Evolutionary conservation across 2,113 vertebrate genomes (phyloP), one percentile per base, ranked within the genome.

Genomic region (Nerophis ophidion): DNA sequence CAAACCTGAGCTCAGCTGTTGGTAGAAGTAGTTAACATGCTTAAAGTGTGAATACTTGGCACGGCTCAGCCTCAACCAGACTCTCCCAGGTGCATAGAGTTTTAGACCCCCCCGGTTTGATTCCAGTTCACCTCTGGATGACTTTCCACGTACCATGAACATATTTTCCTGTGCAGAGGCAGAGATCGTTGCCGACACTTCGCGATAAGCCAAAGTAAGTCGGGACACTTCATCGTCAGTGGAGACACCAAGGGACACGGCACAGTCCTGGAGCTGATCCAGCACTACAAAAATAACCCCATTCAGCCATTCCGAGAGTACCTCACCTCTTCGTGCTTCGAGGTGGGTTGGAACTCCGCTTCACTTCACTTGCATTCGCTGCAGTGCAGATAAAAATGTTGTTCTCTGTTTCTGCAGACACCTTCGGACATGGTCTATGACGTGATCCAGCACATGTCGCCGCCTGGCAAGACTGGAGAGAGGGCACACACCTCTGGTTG

Each of bases 141-240:
- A 9, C 8, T 60, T 40, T 9, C 3, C 4, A 12, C 16, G 10
- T 44, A 42, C 59, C n/a, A 51, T 56, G 38, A 52, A 52, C 50
- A 51, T 50, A 1, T 8, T 60, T n/a, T 48, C 7, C 65, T 34
- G 79, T 84, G 26, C 81, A 95, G 93, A 81, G 93, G 92, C 10
- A 84, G 68, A 0, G 89, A 94, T 57, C 86, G 92, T 4, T 95
- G 91, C 70, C 89, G 93, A 7, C 93, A 95, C 70, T 95, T 94
- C 67, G 86, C 93, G 64, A 93, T 94, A 65, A 92, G 77, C 67
- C 90, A 91, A 71, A 88, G 77, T 17, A 84, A 64, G 55, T 79
- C 83, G 0, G 87, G 91, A 6, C 83, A 87, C 42, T 92, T 92
- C 63, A 67, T 90, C 0, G 72, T 94, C n/a, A 84, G 85, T 0